Evolutionary conservation across 2,797 vertebrate genomes (phyloP).

Genomic region (Rhynchonycteris naso): DNA sequence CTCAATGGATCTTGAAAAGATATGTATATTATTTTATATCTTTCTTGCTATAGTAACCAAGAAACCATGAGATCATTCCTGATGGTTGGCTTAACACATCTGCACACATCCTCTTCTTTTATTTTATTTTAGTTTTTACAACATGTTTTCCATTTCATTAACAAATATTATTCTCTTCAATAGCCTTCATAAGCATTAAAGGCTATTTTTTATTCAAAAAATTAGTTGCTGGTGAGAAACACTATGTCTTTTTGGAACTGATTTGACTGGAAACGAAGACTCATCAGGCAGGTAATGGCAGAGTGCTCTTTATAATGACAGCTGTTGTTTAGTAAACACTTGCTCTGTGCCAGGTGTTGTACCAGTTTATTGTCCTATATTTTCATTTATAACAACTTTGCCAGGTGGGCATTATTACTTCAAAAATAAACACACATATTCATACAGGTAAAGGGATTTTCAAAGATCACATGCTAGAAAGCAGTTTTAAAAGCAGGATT

Average conservation of each 20-base stretch:
- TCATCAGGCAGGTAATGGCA: background rate
- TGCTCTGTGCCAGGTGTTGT: background rate
- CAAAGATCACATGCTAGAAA: background rate
- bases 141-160: background rate
- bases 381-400: background rate
- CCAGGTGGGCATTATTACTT: background rate
- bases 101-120: background rate
- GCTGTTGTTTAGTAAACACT: background rate
- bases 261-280: background rate
- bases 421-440: background rate
- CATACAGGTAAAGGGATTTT: background rate
- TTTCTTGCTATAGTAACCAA: slow-evolving; percentile 3
- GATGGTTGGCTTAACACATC: background rate
- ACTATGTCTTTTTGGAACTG: background rate
- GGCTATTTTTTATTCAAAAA: background rate
- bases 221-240: background rate
- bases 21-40: slow-evolving; percentile 33
- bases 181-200: background rate
- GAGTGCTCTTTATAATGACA: background rate
- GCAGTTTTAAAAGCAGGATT: background rate
- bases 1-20: slow-evolving; percentile 38
- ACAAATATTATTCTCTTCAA: background rate
- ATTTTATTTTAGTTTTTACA: slow-evolving; percentile 37
- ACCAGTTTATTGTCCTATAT: background rate
- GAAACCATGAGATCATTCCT: background rate